Evolutionary conservation across 23 tunicate genomes (phyloP).

Genomic region (Ciona savignyi): DNA sequence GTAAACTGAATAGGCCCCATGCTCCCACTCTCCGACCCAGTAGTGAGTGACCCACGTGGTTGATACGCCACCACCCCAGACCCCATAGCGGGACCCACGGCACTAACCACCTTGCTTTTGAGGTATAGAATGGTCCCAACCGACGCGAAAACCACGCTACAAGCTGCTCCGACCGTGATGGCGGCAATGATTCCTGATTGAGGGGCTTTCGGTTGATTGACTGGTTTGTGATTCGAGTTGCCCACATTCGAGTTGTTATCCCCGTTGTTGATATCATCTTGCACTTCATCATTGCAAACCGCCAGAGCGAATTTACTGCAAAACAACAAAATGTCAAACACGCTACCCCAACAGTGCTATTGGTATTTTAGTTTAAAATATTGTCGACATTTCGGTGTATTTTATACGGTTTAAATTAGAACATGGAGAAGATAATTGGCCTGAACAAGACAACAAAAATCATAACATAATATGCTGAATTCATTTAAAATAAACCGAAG

Average conservation of each 20-base stretch:
- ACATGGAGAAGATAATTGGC: too few species aligned
- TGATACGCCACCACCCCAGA: slow-evolving; percentile 46
- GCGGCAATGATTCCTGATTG: slow-evolving; percentile 48
- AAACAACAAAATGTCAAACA: too few species aligned
- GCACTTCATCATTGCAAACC: slow-evolving; percentile 7
- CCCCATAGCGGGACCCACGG: slow-evolving; percentile 52
- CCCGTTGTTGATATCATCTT: background rate
- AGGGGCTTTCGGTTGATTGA: background rate
- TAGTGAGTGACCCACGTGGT: slow-evolving; percentile 21
- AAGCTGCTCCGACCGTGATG: slow-evolving; percentile 52
- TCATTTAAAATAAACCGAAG: too few species aligned
- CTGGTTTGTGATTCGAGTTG: background rate
- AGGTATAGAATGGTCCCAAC: slow-evolving; percentile 54
- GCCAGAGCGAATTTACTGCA: slow-evolving; percentile 27
- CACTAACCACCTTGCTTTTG: slow-evolving; percentile 40
- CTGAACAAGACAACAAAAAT: too few species aligned
- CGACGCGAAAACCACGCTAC: slow-evolving; percentile 30
- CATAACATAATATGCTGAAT: too few species aligned
- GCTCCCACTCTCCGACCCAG: slow-evolving; percentile 65
- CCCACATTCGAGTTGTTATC: background rate
- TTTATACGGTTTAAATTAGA: too few species aligned
- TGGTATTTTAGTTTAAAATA: too few species aligned
- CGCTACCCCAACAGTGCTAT: too few species aligned
- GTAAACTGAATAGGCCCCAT: slow-evolving; percentile 59
- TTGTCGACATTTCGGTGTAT: too few species aligned